Conservation (phyloP, 2,113 vertebrate species). For the Hiodon alosoides region DNA sequence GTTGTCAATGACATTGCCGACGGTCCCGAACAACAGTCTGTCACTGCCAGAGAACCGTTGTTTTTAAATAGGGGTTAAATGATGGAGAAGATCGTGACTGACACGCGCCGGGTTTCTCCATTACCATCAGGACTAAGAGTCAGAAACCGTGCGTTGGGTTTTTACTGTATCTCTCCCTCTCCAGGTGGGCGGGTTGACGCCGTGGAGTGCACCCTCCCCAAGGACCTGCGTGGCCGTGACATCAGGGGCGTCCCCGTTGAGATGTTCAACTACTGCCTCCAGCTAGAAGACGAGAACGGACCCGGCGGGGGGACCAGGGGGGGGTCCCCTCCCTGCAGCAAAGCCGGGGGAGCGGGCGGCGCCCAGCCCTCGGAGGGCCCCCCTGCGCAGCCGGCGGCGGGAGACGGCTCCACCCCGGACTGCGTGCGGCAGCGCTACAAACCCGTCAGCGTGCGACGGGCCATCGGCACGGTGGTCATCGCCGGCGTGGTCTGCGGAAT, state of each 20-base stretch:
- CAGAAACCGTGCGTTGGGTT: background rate
- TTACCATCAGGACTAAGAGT: too few relatives aligned
- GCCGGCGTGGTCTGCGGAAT: slow-evolving; percentile 93
- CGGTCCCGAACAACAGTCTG: too few relatives aligned
- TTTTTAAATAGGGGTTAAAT: too few relatives aligned
- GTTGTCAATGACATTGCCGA: too few relatives aligned
- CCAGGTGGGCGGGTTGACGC: slow-evolving; percentile 90
- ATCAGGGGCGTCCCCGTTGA: slow-evolving; percentile 91
- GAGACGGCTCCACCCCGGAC: slow-evolving; percentile 45
- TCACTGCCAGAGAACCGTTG: too few relatives aligned
- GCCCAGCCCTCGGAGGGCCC: slow-evolving; percentile 60
- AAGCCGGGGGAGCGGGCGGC: slow-evolving; percentile 58
- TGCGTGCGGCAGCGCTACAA: slow-evolving; percentile 77
- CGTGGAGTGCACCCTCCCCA: slow-evolving; percentile 91
- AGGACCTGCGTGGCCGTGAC: slow-evolving; percentile 92
- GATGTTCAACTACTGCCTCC: slow-evolving; percentile 98
- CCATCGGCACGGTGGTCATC: slow-evolving; percentile 93
- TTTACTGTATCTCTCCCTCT: slow-evolving; percentile 24
- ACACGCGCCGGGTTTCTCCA: too few relatives aligned
- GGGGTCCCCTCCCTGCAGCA: slow-evolving; percentile 73
- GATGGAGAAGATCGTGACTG: too few relatives aligned
- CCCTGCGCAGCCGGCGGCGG: slow-evolving; percentile 34
- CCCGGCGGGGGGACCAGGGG: slow-evolving; percentile 62
- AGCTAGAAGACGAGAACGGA: slow-evolving; percentile 84
- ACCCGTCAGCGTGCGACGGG: slow-evolving; percentile 85